phyloP scores from a whole-genome alignment of 2,113 vertebrate genomes.

The Campylomormyrus tamandua region DNA sequence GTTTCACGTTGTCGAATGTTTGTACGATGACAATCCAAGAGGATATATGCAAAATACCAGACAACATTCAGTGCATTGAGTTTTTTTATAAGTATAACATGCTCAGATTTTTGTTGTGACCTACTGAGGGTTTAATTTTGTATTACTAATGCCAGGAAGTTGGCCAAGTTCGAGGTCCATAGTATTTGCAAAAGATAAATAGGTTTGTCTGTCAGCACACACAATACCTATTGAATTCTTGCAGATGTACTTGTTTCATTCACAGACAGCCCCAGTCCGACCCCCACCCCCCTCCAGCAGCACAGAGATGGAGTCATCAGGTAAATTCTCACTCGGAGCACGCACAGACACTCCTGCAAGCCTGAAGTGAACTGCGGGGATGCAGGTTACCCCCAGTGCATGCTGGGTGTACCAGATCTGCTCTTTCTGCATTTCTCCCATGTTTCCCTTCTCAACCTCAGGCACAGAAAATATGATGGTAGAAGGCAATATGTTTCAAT shows the following conservation, averaged over 20 bases:
- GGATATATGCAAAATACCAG: neutral
- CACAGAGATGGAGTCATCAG: slow-evolving; percentile 8
- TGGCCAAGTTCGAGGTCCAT: neutral
- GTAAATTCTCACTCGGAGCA: neutral
- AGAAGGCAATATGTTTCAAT: neutral
- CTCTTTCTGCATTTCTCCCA: neutral
- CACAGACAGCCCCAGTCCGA: slow-evolving; percentile 16
- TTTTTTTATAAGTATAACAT: neutral
- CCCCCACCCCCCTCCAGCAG: neutral
- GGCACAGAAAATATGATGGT: neutral
- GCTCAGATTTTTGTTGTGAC: neutral
- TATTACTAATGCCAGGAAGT: slow-evolving; percentile 14
- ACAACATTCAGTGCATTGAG: neutral
- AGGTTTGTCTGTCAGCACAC: neutral
- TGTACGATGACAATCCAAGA: slow-evolving; percentile 14
- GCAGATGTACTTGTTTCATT: slow-evolving; percentile 20
- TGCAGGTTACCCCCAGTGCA: neutral
- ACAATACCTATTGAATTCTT: neutral
- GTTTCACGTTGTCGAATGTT: slow-evolving; percentile 24
- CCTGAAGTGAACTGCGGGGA: neutral
- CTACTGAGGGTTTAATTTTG: slow-evolving; percentile 17
- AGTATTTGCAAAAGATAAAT: neutral
- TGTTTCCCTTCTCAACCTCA: neutral
- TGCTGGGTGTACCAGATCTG: neutral
- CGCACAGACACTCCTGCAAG: too few relatives aligned